phyloP scores from a whole-genome alignment of 2,113 vertebrate genomes.

The Tichodroma muraria region DNA sequence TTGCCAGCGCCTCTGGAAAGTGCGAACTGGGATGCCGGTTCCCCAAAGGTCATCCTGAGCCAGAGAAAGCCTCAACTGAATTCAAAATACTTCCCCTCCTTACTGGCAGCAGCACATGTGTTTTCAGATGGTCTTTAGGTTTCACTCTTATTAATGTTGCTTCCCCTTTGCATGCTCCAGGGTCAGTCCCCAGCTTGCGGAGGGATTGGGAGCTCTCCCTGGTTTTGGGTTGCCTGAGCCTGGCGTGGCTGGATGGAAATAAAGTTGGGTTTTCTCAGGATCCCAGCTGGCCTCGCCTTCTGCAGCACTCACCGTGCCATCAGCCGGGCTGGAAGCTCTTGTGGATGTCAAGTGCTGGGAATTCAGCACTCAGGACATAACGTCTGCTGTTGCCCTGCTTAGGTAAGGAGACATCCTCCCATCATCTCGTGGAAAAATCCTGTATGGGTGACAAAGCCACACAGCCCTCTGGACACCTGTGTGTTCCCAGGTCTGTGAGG shows the following conservation, averaged over 20 bases:
- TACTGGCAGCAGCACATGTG: neutral
- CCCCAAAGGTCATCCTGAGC: conserved; percentile 32
- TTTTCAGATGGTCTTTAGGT: neutral
- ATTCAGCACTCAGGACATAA: neutral
- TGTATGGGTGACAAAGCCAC: neutral
- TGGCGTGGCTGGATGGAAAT: neutral
- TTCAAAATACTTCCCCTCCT: conserved; percentile 9
- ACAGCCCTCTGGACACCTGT: neutral
- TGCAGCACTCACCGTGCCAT: neutral
- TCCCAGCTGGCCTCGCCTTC: neutral
- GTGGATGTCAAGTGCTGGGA: neutral
- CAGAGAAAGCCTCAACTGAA: neutral
- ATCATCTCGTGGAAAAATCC: neutral
- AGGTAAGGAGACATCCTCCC: neutral
- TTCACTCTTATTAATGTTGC: neutral
- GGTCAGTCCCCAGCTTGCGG: neutral
- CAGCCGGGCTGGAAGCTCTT: neutral
- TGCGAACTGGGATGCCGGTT: neutral
- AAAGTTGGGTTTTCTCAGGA: neutral
- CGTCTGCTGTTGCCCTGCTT: neutral
- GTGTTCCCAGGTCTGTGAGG: neutral
- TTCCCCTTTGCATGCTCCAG: neutral
- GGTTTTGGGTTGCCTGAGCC: neutral
- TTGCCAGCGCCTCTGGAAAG: neutral
- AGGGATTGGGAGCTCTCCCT: neutral